These are phyloP conservation scores for Trachelus tabidus DNA, from an alignment of 2,888 invertebrate genomes.

Conservation along the genomic window DNA sequence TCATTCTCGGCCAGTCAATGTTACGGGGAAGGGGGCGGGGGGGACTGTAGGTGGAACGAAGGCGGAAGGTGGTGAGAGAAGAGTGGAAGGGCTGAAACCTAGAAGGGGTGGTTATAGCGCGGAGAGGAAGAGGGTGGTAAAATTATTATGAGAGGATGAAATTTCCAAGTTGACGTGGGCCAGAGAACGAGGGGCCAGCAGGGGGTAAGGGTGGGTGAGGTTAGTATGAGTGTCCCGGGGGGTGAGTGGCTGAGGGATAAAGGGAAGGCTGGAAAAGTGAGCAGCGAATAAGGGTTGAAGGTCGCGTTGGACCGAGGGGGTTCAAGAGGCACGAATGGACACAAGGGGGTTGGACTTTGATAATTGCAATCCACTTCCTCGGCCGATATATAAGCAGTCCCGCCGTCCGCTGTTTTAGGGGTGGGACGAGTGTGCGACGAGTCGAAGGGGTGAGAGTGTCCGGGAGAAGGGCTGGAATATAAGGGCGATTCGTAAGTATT, in stretches of 20 bases:
- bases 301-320: too few relatives aligned
- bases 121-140: constrained; percentile 33
- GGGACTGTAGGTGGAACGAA: too few relatives aligned
- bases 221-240: background rate
- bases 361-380: constrained; percentile 63
- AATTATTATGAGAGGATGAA: constrained; percentile 60
- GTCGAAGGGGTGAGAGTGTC: background rate
- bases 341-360: constrained; percentile 45
- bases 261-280: constrained; percentile 18
- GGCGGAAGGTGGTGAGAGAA: too few relatives aligned
- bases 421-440: too few relatives aligned
- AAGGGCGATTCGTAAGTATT: constrained; percentile 19
- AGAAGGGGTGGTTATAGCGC: constrained; percentile 13
- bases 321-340: constrained; percentile 12
- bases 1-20: too few relatives aligned
- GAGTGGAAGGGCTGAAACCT: background rate
- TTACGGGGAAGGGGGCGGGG: background rate
- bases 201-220: constrained; percentile 1
- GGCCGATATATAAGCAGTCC: constrained; percentile 47
- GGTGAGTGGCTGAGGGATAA: constrained; percentile 22
- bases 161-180: constrained; percentile 57
- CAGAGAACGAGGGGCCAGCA: constrained; percentile 29
- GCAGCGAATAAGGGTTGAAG: too few relatives aligned
- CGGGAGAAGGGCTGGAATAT: constrained; percentile 13
- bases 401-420: background rate